Percentiles rank a stretch among this genome's conserved stretches.
These are phyloP conservation scores for Eupithecia subumbrata DNA, from an alignment of 2,888 invertebrate genomes.

Conservation along the genomic window DNA sequence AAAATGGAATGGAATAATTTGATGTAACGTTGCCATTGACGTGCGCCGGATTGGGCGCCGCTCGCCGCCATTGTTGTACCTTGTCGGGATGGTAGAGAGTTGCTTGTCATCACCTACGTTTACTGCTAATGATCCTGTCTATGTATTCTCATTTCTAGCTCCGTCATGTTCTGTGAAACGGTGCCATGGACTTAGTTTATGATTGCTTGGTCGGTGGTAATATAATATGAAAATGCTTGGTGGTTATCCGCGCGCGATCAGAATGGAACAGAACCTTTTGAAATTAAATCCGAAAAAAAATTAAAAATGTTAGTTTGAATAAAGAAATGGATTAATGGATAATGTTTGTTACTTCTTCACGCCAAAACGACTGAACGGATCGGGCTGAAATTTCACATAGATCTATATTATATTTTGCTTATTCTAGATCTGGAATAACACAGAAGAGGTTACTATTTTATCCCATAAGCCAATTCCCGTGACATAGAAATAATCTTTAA, in stretches of 20 bases:
- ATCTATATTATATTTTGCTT: no score
- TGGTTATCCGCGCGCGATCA: background rate
- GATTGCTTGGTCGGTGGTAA: background rate
- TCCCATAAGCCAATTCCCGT: no score
- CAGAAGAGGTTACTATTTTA: no score
- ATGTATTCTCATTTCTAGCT: conserved; percentile 7
- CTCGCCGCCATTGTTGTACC: conserved; percentile 32
- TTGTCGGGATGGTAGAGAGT: conserved; percentile 19
- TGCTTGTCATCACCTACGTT: conserved; percentile 34
- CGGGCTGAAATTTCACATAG: no score
- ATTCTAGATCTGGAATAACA: no score
- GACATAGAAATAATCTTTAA: no score
- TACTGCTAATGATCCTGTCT: conserved; percentile 22
- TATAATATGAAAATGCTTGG: no score
- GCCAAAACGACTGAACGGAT: no score
- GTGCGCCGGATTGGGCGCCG: conserved; percentile 63
- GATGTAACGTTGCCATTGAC: conserved; percentile 70
- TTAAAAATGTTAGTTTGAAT: no score
- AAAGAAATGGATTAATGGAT: no score
- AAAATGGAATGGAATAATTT: conserved; percentile 80
- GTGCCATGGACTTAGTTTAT: background rate
- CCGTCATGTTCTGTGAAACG: background rate
- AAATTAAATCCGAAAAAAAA: background rate
- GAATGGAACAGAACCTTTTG: background rate
- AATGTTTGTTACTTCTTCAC: no score